Evolutionary conservation across 2,888 invertebrate species (phyloP), one percentile per base, ranked within the genome.

Genomic region (Spialia ferax): DNA sequence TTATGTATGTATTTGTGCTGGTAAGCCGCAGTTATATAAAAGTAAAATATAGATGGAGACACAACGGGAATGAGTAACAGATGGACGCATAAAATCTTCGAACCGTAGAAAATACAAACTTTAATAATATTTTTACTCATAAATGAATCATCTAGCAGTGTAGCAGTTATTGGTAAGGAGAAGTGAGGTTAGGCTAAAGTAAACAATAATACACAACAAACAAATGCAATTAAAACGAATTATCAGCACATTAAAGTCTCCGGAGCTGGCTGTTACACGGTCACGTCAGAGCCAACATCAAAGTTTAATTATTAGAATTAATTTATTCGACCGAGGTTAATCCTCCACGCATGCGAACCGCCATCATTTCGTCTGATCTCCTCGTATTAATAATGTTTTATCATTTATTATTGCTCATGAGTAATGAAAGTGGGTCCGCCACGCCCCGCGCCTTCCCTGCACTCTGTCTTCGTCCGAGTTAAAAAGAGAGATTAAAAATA

Each of bases 381-480:
- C 77, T 80, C 84, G 84, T 88, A 93, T 93, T 93, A 93, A 93
- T 93, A 93, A 93, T 93, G 92, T 92, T 90, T 93, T 93, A 93
- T 93, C 92, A 93, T 93, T 93, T 93, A 92, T 93, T 91, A 93
- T 85, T 81, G 83, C 82, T 81, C 79, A 80, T 92, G 93, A 93
- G 93, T 93, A 93, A 93, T 93, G 93, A 91, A 92, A 92, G 87
- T 92, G 87, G 86, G 85, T 80, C 86, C 73, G 87, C 86, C 91
- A 90, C 93, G 93, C 93, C 92, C 91, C 85, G 86, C 86, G 82
- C 85, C 85, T 82, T 83, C 82, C 76, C 85, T 79, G 81, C 86
- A 88, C 88, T 92, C 88, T 79, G 87, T 93, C 93, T 92, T 92
- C 91, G 92, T 92, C 93, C 88, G 73, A 77, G 78, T 79, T 76